Conservation (phyloP, 2,888 invertebrate genomes). For the Linnaemya vulpina region DNA sequence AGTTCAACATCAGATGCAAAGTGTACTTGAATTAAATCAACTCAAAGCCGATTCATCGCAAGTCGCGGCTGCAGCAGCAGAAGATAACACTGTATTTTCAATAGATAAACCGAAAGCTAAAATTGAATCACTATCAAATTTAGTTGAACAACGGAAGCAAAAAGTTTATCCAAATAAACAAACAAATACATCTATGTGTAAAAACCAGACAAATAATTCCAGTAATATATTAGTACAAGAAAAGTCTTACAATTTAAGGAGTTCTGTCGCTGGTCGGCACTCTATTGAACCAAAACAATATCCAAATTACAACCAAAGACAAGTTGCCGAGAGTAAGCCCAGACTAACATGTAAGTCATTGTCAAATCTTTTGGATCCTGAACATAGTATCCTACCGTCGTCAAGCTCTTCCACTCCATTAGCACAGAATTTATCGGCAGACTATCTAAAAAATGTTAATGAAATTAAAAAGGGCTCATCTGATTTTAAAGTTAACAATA, state of each 20-base stretch:
- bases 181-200: neutral
- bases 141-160: conserved; percentile 14
- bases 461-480: conserved; percentile 23
- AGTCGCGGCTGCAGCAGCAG: conserved; percentile 72
- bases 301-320: conserved; percentile 78
- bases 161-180: conserved; percentile 30
- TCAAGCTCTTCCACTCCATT: conserved; percentile 56
- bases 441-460: conserved; percentile 50
- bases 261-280: conserved; percentile 68
- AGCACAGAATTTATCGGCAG: conserved; percentile 76
- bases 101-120: conserved; percentile 34
- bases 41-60: conserved; percentile 73
- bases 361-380: conserved; percentile 86
- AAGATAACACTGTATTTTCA: neutral
- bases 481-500: conserved; percentile 9
- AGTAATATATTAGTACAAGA: conserved; percentile 60
- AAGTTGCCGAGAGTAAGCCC: conserved; percentile 85
- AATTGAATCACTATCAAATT: conserved; percentile 16
- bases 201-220: conserved; percentile 35
- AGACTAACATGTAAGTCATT: conserved; percentile 86
- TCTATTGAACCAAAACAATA: conserved; percentile 65
- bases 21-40: conserved; percentile 79
- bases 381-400: conserved; percentile 71
- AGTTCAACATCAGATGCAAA: conserved; percentile 84
- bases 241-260: conserved; percentile 73